Evolutionary conservation across 2,113 vertebrate species (phyloP), one percentile per base, ranked within the genome.

Genomic region (Oreochromis aureus): DNA sequence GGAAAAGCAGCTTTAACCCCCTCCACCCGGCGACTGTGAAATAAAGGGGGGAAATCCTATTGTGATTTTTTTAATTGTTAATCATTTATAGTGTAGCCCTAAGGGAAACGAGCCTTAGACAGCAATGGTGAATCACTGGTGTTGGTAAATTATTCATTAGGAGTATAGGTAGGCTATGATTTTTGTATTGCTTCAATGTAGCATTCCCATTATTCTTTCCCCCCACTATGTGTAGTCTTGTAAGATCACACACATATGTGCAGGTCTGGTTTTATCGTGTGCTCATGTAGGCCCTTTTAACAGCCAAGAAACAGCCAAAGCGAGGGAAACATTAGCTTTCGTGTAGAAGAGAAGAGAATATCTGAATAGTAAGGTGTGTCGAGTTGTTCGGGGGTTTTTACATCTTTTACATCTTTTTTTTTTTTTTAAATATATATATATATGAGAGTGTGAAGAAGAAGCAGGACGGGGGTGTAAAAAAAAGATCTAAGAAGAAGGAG

Each of bases 121-220:
- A 90, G 92, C 93, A 86, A 95, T 95, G 91, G 91, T 90, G 90
- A 94, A 92, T 92, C 93, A 94, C 93, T 94, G 91, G 91, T 93
- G 58, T 82, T 86, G 88, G 84, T 94, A 86, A 93, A 94, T 94
- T 84, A 94, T 96, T 94, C 53, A 94, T 94, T 79, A 86, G 87
- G 78, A 87, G 73, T 84, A 41, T 86, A 91, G 90, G 86, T 88
- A 87, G 88, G 84, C 76, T 86, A 86, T 91, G 92, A 84, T 92
- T 95, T 61, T 91, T 83, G 46, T 87, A 87, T 89, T 86, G 89
- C 87, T 91, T 89, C 89, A 81, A 92, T 93, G 93, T 95, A 95
- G 94, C 92, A 91, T 90, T 41, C 46, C 32, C 22, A 24, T 32
- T 46, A 27, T 46, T 87, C 19, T 86, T 84, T 39, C 54, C 58